Evolutionary conservation across 2,888 invertebrate genomes (phyloP), one percentile per base, ranked within the genome.

Genomic region (Augiades crinisus): DNA sequence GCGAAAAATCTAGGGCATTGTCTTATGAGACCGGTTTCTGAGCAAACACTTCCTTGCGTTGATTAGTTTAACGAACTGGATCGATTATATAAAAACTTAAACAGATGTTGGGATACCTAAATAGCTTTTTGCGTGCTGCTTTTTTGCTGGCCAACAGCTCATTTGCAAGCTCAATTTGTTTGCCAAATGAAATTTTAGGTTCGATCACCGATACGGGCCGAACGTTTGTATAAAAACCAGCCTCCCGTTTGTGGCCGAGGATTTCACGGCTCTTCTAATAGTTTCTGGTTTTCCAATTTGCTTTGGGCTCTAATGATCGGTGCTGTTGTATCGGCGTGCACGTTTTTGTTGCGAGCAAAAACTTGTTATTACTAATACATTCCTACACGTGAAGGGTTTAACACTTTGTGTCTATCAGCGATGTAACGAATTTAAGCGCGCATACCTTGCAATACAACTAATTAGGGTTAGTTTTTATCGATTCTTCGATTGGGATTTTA

Each of bases 81-180:
- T 41, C 37, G 27, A 37, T 47, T 40, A 31, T 50, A 43, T 16
- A 50, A 50, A 50, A 50, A 49, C 33, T 43, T 50, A 50, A 50
- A 50, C 50, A 50, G 50, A 43, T 50, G 36, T 50, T 34, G 50
- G 43, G 50, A 44, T 44, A 37, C 51, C 37, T 51, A 51, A 51
- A 51, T 44, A 51, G 36, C 37, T 51, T 51, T 51, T 44, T 44
- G 30, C n/a, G n/a, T 8, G 13, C 2, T n/a, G 3, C 0, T 31
- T 38, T 52, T 52, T 52, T 44, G 16, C 19, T 31, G 7, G 22
- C 19, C 37, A 45, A 45, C 45, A 52, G 38, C 52, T 52, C 40
- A 52, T 52, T 52, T 52, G 52, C 52, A 52, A 46, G 45, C 52
- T 46, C 52, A 52, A 52, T 52, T 52, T 52, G 46, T 46, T 51